These are phyloP conservation scores for Nerophis lumbriciformis DNA, from an alignment of 2,113 vertebrate genomes.

Conservation along the genomic window DNA sequence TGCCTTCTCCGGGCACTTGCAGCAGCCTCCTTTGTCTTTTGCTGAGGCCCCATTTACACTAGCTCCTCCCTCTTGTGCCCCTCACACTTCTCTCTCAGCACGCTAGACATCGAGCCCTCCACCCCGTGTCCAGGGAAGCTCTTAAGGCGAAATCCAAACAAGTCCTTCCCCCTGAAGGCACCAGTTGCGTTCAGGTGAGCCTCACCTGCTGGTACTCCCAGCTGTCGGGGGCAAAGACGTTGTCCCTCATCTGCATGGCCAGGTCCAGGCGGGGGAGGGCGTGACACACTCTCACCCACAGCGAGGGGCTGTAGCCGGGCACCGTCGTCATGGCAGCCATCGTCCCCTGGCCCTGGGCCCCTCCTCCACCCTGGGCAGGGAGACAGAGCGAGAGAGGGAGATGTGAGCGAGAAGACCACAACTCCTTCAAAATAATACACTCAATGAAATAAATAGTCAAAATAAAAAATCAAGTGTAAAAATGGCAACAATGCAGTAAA, in stretches of 20 bases:
- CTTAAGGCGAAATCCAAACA: too few relatives aligned
- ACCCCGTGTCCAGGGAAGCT: too few relatives aligned
- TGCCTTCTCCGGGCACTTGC: constrained; percentile 38
- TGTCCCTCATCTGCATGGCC: constrained; percentile 74
- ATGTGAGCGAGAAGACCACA: not conserved
- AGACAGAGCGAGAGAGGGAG: constrained; percentile 20
- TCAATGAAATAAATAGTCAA: too few relatives aligned
- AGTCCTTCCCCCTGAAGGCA: not conserved
- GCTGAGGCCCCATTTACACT: too few relatives aligned
- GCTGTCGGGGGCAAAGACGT: constrained; percentile 72
- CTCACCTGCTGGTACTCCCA: constrained; percentile 80
- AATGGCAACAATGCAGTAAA: too few relatives aligned
- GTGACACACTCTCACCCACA: constrained; percentile 76
- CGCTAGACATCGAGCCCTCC: too few relatives aligned
- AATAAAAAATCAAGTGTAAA: too few relatives aligned
- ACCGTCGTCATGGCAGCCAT: constrained; percentile 71
- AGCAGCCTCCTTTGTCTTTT: constrained; percentile 52
- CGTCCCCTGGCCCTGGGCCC: constrained; percentile 45
- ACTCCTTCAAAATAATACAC: too few relatives aligned
- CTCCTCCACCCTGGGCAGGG: constrained; percentile 48
- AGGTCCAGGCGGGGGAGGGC: constrained; percentile 75
- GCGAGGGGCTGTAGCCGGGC: constrained; percentile 72
- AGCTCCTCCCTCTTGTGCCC: too few relatives aligned
- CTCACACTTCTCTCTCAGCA: not conserved
- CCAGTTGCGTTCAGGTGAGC: not conserved